phyloP scores from a whole-genome alignment of 2,888 invertebrate genomes.

The Drosophila formosana region DNA sequence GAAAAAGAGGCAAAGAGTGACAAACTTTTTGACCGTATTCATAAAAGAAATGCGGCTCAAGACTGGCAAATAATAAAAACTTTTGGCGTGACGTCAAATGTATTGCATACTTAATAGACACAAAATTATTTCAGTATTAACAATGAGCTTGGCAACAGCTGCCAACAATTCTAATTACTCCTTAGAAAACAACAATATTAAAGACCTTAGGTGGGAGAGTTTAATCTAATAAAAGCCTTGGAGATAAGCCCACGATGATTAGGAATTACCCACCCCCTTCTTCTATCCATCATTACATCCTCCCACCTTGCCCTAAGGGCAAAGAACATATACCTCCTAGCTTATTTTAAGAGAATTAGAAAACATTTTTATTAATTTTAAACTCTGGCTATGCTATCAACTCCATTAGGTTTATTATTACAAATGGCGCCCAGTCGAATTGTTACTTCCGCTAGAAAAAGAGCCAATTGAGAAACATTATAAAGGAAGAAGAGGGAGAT shows the following conservation, averaged over 20 bases:
- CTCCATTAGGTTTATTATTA: constrained; percentile 65
- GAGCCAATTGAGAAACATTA: background rate
- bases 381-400: constrained; percentile 50
- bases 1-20: constrained; percentile 1
- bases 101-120: constrained; percentile 34
- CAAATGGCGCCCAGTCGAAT: constrained; percentile 63
- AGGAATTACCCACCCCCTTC: constrained; percentile 39
- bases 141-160: constrained; percentile 11
- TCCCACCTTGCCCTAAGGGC: constrained; percentile 19
- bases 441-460: constrained; percentile 54
- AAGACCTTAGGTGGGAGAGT: constrained; percentile 1
- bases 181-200: constrained; percentile 44
- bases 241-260: constrained; percentile 25
- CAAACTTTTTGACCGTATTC: constrained; percentile 56
- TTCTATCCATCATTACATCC: background rate
- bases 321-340: constrained; percentile 11
- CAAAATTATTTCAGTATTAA: constrained; percentile 10
- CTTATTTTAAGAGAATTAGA: constrained; percentile 46
- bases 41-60: constrained; percentile 55
- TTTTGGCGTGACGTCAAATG: constrained; percentile 39
- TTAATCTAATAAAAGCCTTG: constrained; percentile 57
- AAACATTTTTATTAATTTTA: constrained; percentile 64
- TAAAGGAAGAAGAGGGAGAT: background rate
- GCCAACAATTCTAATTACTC: constrained; percentile 51
- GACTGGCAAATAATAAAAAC: constrained; percentile 63